Evolutionary conservation across 1,140 invertebrate species (phyloP).

Genomic region (Apis florea): DNA sequence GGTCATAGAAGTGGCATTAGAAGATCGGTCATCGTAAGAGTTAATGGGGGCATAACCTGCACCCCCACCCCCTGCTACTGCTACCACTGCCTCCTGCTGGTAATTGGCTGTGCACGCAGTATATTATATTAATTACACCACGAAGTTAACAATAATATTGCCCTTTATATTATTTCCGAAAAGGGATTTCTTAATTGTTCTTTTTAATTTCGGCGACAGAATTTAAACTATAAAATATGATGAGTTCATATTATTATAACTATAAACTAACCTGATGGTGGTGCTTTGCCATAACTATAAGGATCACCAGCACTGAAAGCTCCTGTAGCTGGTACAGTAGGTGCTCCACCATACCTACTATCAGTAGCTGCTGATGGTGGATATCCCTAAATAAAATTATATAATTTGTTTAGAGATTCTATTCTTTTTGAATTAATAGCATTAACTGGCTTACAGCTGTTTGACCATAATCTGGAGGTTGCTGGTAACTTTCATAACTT

Average conservation of each 20-base stretch:
- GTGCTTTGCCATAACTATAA: slow-evolving; percentile 78
- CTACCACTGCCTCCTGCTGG: slow-evolving; percentile 73
- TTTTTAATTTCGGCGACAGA: background rate
- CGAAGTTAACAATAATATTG: background rate
- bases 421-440: background rate
- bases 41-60: slow-evolving; percentile 68
- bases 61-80: slow-evolving; percentile 64
- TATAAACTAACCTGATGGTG: slow-evolving; percentile 71
- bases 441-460: slow-evolving; percentile 69
- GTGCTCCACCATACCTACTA: slow-evolving; percentile 75
- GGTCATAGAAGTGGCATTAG: slow-evolving; percentile 70
- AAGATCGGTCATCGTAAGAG: slow-evolving; percentile 71
- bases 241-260: too few species aligned
- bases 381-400: slow-evolving; percentile 70
- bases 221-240: background rate
- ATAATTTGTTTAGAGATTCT: background rate
- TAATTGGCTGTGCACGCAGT: slow-evolving; percentile 71
- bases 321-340: slow-evolving; percentile 70
- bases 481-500: slow-evolving; percentile 78
- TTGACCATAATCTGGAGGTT: slow-evolving; percentile 77
- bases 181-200: background rate
- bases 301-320: slow-evolving; percentile 75
- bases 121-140: slow-evolving; percentile 52
- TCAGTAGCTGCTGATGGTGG: slow-evolving; percentile 72
- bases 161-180: background rate